These are phyloP conservation scores for Nasua narica DNA, from an alignment of 2,797 vertebrate species.

Conservation along the genomic window DNA sequence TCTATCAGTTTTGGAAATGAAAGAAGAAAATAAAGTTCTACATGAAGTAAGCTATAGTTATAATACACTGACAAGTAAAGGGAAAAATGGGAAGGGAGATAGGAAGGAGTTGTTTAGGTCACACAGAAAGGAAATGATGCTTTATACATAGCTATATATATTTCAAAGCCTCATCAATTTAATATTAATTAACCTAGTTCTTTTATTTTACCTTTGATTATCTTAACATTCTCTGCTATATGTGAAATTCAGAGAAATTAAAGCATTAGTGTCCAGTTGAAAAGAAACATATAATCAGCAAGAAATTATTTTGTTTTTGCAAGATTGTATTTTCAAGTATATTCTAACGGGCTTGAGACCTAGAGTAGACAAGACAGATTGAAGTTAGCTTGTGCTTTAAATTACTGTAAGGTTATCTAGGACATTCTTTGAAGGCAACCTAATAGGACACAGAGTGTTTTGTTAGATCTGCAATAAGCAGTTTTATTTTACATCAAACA, in stretches of 20 bases:
- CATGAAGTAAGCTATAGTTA: background rate
- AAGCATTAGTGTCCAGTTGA: slow-evolving; percentile 27
- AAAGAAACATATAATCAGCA: slow-evolving; percentile 38
- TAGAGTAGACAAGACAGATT: slow-evolving; percentile 53
- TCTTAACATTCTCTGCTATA: background rate
- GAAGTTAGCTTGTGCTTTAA: slow-evolving; percentile 61
- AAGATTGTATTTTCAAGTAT: slow-evolving; percentile 41
- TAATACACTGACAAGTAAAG: background rate
- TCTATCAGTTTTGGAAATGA: slow-evolving; percentile 55
- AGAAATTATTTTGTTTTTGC: slow-evolving; percentile 33
- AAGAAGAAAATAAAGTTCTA: background rate
- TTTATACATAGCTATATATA: background rate
- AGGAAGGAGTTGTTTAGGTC: background rate
- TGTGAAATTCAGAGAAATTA: slow-evolving; percentile 14
- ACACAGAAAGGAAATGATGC: background rate
- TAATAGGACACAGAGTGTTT: slow-evolving; percentile 58
- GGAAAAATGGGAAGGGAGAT: background rate
- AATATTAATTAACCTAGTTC: slow-evolving; percentile 53
- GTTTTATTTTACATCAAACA: slow-evolving; percentile 70
- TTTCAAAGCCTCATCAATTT: slow-evolving; percentile 40
- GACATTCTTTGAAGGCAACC: slow-evolving; percentile 63
- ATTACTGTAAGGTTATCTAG: slow-evolving; percentile 59
- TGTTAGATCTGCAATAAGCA: slow-evolving; percentile 70
- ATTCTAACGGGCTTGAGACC: slow-evolving; percentile 44
- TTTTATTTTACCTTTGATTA: slow-evolving; percentile 45